phyloP scores from a whole-genome alignment of 2,797 vertebrate genomes.

The Sebastes hubbsi region DNA sequence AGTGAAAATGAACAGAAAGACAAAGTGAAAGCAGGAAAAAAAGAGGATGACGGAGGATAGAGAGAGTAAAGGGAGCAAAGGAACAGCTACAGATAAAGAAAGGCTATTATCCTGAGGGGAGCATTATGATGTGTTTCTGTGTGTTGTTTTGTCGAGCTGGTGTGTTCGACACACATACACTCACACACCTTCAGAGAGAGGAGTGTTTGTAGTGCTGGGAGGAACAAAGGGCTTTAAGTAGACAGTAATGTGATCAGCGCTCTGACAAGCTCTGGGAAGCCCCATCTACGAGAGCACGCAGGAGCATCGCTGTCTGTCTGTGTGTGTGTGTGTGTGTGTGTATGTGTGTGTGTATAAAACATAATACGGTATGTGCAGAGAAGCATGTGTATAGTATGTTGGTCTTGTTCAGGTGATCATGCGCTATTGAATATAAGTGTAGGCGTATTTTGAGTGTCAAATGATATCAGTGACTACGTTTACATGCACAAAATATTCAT shows the following conservation, averaged over 20 bases:
- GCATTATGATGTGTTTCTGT: slow-evolving; percentile 62
- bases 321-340: slow-evolving; percentile 3
- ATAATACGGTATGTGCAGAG: background rate
- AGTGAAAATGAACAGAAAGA: slow-evolving; percentile 37
- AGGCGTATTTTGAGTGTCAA: background rate
- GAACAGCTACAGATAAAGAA: slow-evolving; percentile 63
- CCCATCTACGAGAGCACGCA: slow-evolving; percentile 35
- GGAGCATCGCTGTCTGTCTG: slow-evolving; percentile 7
- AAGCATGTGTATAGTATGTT: background rate
- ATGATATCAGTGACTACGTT: background rate
- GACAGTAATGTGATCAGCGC: slow-evolving; percentile 74
- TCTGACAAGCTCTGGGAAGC: slow-evolving; percentile 61
- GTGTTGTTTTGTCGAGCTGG: slow-evolving; percentile 57
- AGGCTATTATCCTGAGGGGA: slow-evolving; percentile 69
- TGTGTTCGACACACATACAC: slow-evolving; percentile 40
- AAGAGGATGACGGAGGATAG: slow-evolving; percentile 6
- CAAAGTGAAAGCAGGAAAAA: background rate
- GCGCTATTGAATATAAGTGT: background rate
- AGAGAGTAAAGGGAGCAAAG: slow-evolving; percentile 36
- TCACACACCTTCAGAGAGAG: slow-evolving; percentile 40
- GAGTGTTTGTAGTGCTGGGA: slow-evolving; percentile 56
- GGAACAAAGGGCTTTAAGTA: slow-evolving; percentile 75
- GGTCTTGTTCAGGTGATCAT: background rate
- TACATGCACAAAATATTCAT: too few relatives aligned
- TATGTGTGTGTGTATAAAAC: background rate